These are phyloP conservation scores for Pseudopleuronectes americanus DNA, from an alignment of 2,797 vertebrate species.

Conservation along the genomic window DNA sequence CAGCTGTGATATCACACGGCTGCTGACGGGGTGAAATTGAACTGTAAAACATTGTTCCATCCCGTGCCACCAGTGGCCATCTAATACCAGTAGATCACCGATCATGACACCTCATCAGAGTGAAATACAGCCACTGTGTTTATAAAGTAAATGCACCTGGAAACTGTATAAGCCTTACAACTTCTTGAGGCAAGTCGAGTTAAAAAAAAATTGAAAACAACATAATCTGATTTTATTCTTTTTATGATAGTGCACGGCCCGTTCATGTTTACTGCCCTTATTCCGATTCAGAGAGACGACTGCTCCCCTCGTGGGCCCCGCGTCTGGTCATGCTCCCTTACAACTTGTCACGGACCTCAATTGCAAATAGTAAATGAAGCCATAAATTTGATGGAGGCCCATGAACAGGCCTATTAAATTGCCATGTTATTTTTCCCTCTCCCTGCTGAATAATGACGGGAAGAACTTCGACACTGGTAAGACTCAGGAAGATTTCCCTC, in stretches of 20 bases:
- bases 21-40: constrained; percentile 76
- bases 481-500: constrained; percentile 47
- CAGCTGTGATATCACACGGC: constrained; percentile 69
- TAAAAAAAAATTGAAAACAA: constrained; percentile 12
- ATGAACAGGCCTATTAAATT: constrained; percentile 74
- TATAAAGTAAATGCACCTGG: constrained; percentile 43
- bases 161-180: constrained; percentile 37
- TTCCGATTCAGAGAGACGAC: constrained; percentile 29
- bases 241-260: background rate
- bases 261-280: constrained; percentile 47
- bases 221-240: constrained; percentile 41
- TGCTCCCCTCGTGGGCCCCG: constrained; percentile 27
- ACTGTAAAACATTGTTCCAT: constrained; percentile 75
- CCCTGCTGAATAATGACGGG: constrained; percentile 66
- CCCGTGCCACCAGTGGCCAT: constrained; percentile 53
- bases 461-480: constrained; percentile 49
- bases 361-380: constrained; percentile 74
- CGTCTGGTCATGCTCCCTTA: constrained; percentile 54
- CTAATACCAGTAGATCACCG: constrained; percentile 70
- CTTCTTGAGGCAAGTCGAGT: constrained; percentile 17
- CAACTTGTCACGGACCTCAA: constrained; percentile 70
- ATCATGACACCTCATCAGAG: constrained; percentile 63
- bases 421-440: constrained; percentile 61
- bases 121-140: constrained; percentile 58
- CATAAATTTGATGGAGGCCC: constrained; percentile 73